These are phyloP conservation scores for Trachemys scripta DNA, from an alignment of 2,113 vertebrate species.

Conservation along the genomic window DNA sequence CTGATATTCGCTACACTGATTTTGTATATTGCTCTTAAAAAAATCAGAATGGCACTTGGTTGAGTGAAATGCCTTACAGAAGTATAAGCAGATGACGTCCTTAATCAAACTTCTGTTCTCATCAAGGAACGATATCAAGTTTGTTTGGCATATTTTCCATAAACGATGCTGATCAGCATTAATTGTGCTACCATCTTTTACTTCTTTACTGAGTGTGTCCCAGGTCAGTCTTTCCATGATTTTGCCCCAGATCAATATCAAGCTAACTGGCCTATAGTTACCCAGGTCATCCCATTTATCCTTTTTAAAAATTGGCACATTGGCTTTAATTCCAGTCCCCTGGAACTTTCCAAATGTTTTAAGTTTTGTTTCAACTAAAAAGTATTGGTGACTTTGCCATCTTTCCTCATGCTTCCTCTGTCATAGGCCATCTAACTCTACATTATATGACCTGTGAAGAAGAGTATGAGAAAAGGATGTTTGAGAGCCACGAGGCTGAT, in stretches of 20 bases:
- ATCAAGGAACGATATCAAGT: background rate
- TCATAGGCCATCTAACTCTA: background rate
- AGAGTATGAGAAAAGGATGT: background rate
- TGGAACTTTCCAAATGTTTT: background rate
- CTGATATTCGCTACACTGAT: background rate
- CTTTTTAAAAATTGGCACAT: fast-evolving
- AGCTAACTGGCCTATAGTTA: background rate
- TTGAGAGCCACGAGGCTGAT: background rate
- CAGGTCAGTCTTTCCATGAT: background rate
- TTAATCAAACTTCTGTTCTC: background rate
- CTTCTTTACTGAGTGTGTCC: background rate
- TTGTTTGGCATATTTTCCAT: background rate
- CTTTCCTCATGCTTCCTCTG: background rate
- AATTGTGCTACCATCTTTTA: background rate
- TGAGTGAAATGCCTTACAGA: background rate
- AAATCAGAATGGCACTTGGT: background rate
- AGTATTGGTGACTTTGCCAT: background rate
- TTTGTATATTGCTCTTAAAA: background rate
- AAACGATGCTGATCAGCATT: background rate
- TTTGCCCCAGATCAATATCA: background rate
- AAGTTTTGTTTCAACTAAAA: background rate
- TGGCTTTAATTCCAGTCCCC: background rate
- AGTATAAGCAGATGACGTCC: background rate
- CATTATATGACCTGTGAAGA: background rate
- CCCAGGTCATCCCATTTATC: background rate